Evolutionary conservation across 1,140 invertebrate species (phyloP).

Genomic region (Scylla paramamosain): DNA sequence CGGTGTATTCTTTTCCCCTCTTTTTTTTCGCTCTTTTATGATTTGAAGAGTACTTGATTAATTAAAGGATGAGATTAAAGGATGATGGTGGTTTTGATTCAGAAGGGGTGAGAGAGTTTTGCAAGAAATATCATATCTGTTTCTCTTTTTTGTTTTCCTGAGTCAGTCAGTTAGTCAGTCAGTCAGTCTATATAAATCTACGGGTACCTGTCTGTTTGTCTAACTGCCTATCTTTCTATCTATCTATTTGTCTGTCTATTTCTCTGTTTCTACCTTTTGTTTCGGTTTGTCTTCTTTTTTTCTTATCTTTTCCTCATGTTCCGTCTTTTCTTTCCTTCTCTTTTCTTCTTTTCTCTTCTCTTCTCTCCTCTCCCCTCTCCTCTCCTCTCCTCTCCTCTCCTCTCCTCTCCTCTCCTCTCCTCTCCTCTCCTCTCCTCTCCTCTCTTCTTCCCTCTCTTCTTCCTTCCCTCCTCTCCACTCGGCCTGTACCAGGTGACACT

Average conservation of each 20-base stretch:
- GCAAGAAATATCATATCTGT: too few species aligned
- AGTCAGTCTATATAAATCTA: too few species aligned
- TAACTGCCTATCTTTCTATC: neutral
- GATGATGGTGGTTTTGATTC: too few species aligned
- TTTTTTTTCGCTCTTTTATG: too few species aligned
- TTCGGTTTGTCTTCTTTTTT: neutral
- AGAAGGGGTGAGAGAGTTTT: too few species aligned
- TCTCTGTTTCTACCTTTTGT: neutral
- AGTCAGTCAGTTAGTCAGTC: too few species aligned
- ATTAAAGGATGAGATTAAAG: too few species aligned
- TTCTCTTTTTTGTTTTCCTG: too few species aligned
- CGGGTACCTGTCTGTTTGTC: too few species aligned
- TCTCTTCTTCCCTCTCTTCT: neutral
- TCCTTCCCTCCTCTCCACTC: too few species aligned
- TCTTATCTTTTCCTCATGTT: neutral
- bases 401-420: neutral
- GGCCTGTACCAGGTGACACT: neutral
- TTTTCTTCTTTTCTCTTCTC: neutral
- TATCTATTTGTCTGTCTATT: neutral
- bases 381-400: neutral
- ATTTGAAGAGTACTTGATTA: too few species aligned
- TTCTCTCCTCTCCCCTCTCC: neutral
- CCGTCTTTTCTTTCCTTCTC: neutral
- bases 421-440: neutral
- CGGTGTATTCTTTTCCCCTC: too few species aligned